Evolutionary conservation across 2,888 invertebrate species (phyloP), one percentile per base, ranked within the genome.

Genomic region (Trissolcus brochymenae): DNA sequence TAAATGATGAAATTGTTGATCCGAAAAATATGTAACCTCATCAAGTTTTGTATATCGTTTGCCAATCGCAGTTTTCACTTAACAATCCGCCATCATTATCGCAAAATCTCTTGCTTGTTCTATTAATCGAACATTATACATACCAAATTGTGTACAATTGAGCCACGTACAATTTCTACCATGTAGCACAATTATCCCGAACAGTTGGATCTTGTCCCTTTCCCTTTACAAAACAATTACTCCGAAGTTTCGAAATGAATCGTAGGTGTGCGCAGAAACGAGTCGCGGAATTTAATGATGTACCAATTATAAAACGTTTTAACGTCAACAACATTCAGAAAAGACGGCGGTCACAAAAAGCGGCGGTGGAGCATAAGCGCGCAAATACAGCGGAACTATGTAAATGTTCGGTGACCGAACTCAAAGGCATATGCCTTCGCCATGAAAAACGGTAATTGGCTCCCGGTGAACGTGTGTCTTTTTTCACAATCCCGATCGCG

Each of bases 401-500:
- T 73, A 78, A 78, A 78, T 77, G 77, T 68, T 73, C 59, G 68
- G 72, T 68, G 60, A 51, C 68, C 72, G 60, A 73, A 68, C 68
- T 73, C 77, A 77, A 77, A 77, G 80, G 80, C 75, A 73, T 77
- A 78, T 72, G 77, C 72, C 75, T 78, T 72, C 64, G 60, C 65
- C 54, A 74, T 78, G 80, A 83, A 82, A 81, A 84, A 83, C 81
- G 81, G 81, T 82, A 82, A 82, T 83, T 82, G 82, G 81, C 81
- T 80, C 78, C 74, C 68, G 62, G 64, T 61, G 61, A 78, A 54
- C 71, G 72, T 72, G 80, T 78, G 72, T 77, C 71, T 79, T 80
- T 64, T 80, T 80, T 79, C 74, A 68, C 80, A 79, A 82, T 82
- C 80, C 76, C 82, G 82, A 84, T 84, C 81, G 82, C 79, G 78